A percentile compares a stretch with the other conserved stretches of the same genome.
These are phyloP conservation scores for Orchestia grillus DNA, from an alignment of 1,140 invertebrate genomes.

Conservation along the genomic window DNA sequence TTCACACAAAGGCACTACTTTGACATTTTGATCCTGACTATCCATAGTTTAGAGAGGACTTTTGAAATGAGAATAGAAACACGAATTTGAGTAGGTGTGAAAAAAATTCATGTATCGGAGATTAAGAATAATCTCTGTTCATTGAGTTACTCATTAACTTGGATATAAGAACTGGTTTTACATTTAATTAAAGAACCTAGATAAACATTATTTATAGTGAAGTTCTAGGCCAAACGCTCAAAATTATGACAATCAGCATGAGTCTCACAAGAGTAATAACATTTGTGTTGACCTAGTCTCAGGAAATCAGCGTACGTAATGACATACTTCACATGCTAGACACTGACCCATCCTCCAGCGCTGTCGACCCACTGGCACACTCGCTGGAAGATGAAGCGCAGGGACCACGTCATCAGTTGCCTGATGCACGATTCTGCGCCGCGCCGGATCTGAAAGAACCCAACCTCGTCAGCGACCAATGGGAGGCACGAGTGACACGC, in stretches of 20 bases:
- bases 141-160: too few species aligned
- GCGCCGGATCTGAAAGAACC: neutral
- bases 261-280: neutral
- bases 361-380: slow-evolving; percentile 46
- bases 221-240: too few species aligned
- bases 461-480: neutral
- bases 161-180: too few species aligned
- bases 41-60: neutral
- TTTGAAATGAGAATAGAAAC: neutral
- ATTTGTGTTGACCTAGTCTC: neutral
- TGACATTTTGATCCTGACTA: too few species aligned
- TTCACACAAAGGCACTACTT: neutral
- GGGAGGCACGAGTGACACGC: too few species aligned
- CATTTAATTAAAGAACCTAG: too few species aligned
- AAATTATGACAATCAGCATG: too few species aligned
- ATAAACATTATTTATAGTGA: too few species aligned
- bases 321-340: neutral
- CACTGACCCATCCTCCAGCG: slow-evolving; percentile 26
- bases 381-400: slow-evolving; percentile 29
- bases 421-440: slow-evolving; percentile 12
- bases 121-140: too few species aligned
- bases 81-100: neutral
- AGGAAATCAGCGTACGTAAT: neutral
- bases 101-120: too few species aligned
- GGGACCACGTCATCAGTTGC: slow-evolving; percentile 31